Percentiles rank a stretch among this genome's conserved stretches.
Conservation (phyloP, 2,888 invertebrate genomes). For the Gymnosoma rotundatum region DNA sequence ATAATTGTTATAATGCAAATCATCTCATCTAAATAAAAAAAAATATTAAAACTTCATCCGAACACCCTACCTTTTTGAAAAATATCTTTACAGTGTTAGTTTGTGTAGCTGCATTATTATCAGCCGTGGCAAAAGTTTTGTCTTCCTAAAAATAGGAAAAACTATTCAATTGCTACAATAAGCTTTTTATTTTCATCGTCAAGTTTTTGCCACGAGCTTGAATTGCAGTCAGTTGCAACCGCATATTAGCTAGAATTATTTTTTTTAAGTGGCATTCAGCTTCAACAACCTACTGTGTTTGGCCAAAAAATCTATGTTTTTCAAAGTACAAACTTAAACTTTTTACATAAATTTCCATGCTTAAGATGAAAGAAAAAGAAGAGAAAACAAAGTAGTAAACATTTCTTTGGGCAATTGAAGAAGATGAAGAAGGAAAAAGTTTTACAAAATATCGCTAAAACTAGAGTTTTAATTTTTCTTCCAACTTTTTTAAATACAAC, state of each 20-base stretch:
- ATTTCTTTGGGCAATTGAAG: constrained; percentile 44
- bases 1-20: too few relatives aligned
- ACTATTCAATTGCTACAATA: constrained; percentile 67
- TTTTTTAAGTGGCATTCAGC: constrained; percentile 34
- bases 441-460: constrained; percentile 55
- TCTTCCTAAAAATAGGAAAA: constrained; percentile 36
- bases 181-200: constrained; percentile 61
- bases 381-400: constrained; percentile 29
- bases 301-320: constrained; percentile 54
- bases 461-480: constrained; percentile 47
- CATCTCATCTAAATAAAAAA: too few relatives aligned
- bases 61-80: constrained; percentile 2
- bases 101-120: constrained; percentile 47
- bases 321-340: constrained; percentile 54
- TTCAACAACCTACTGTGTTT: constrained; percentile 54
- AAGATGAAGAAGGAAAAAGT: constrained; percentile 48
- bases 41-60: not conserved
- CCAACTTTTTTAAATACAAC: constrained; percentile 11
- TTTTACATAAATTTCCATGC: constrained; percentile 61
- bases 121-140: constrained; percentile 52
- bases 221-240: constrained; percentile 64
- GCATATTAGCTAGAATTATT: constrained; percentile 59
- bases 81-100: constrained; percentile 14
- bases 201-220: constrained; percentile 39
- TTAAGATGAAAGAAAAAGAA: not conserved